phyloP scores from a whole-genome alignment of 2,888 invertebrate species.

The Cephonodes hylas region DNA sequence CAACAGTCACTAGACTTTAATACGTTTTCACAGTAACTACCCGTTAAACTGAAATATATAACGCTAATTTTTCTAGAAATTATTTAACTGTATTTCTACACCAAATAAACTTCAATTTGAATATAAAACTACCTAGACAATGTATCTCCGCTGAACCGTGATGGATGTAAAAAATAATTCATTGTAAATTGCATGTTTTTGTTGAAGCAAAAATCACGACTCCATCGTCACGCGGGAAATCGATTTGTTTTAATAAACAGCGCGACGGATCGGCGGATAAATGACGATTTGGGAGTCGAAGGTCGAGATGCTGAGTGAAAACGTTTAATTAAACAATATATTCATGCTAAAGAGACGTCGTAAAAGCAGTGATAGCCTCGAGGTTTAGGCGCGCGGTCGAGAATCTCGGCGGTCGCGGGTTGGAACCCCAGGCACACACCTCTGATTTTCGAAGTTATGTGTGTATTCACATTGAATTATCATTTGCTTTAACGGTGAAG shows the following conservation, averaged over 20 bases:
- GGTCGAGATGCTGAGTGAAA: neutral
- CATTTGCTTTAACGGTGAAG: no score
- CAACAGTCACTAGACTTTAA: no score
- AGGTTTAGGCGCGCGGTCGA: no score
- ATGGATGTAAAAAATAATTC: neutral
- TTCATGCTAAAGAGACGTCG: neutral
- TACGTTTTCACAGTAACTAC: no score
- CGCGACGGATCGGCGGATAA: neutral
- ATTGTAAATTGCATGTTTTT: neutral
- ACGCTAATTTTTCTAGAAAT: no score
- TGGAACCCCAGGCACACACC: no score
- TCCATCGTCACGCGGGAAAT: neutral
- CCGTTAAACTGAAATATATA: no score
- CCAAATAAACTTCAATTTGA: neutral
- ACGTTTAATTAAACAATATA: neutral
- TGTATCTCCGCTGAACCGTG: neutral
- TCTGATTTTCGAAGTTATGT: no score
- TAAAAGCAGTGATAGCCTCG: neutral
- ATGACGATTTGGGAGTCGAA: neutral
- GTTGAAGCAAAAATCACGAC: neutral
- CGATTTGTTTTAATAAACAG: conserved; percentile 7
- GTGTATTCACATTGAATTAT: no score
- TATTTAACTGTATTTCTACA: no score
- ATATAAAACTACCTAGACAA: neutral
- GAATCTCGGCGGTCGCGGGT: no score